Evolutionary conservation across 2,113 vertebrate species (phyloP).

Genomic region (Saimiri boliviensis): DNA sequence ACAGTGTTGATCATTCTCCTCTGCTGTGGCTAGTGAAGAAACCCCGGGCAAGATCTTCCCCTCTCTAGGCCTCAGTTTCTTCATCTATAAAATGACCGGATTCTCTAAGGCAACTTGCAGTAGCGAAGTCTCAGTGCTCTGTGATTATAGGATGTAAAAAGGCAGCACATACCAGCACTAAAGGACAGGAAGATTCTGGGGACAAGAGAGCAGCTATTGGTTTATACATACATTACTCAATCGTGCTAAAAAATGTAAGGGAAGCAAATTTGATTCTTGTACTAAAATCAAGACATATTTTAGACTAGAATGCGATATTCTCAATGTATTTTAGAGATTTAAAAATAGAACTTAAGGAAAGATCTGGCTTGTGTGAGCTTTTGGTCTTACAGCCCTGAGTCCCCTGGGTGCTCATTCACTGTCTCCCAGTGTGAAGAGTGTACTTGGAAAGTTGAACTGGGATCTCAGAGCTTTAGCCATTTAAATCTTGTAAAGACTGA

Average conservation of each 20-base stretch:
- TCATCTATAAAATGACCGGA: background rate
- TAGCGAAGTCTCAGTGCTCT: background rate
- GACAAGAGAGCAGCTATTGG: background rate
- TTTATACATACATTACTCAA: background rate
- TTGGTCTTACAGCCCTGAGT: background rate
- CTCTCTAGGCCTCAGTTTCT: background rate
- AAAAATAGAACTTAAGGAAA: background rate
- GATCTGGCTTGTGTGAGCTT: background rate
- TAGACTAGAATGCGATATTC: background rate
- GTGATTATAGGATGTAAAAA: background rate
- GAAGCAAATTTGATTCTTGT: background rate
- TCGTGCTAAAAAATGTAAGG: background rate
- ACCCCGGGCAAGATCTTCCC: background rate
- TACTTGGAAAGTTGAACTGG: background rate
- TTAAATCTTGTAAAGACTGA: background rate
- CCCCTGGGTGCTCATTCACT: background rate
- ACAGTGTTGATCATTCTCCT: background rate
- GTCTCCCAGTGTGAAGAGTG: background rate
- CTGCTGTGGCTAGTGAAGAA: background rate
- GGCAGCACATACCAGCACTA: background rate
- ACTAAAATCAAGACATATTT: background rate
- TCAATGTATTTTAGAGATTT: background rate
- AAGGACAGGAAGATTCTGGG: background rate
- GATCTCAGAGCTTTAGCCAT: background rate
- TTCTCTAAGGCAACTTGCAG: background rate